Evolutionary conservation across 2,113 vertebrate species (phyloP), one percentile per base, ranked within the genome.

Genomic region (Paralichthys olivaceus): DNA sequence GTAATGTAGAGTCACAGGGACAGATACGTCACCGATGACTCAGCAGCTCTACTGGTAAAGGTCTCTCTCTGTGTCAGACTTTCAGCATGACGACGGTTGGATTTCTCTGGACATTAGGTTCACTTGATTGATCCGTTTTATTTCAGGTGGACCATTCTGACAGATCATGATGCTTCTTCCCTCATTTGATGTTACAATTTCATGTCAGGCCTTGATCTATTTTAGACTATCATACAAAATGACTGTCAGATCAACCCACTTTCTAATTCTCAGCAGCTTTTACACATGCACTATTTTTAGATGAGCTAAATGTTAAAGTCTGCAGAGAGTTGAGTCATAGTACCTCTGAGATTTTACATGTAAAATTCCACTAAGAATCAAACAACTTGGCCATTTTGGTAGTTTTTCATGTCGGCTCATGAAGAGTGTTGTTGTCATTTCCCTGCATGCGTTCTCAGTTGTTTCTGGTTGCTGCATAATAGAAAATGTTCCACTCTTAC

Each of bases 251-350:
- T 14, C 72, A 86, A 73, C 84, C 87, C 72, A 87, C 69, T 87
- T 87, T 81, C 19, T n/a, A 80, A 70, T 80, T 79, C 80, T 85
- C 81, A 17, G 67, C 70, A 80, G 85, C 43, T 74, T 91, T 87
- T 65, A 61, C 64, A 63, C 57, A 17, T 56, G 23, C 22, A 25
- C 69, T 90, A 90, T 90, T 90, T 89, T 91, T 91, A 89, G 84
- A 79, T 80, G 70, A 86, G 65, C 83, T 84, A 84, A 87, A 87
- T 85, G 51, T 63, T 57, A 53, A 4, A 72, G 64, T 86, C 89
- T 77, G 14, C 4, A 75, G 81, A 86, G 81, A 75, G 47, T 62
- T 63, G 19, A 9, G 37, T 57, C 34, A 65, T 82, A 58, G 32
- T 37, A 4, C 45, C 12, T 1, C 20, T 3, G 4, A 26, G 66